These are phyloP conservation scores for Epistrophella euchroma DNA, from an alignment of 2,888 invertebrate genomes.

Conservation along the genomic window DNA sequence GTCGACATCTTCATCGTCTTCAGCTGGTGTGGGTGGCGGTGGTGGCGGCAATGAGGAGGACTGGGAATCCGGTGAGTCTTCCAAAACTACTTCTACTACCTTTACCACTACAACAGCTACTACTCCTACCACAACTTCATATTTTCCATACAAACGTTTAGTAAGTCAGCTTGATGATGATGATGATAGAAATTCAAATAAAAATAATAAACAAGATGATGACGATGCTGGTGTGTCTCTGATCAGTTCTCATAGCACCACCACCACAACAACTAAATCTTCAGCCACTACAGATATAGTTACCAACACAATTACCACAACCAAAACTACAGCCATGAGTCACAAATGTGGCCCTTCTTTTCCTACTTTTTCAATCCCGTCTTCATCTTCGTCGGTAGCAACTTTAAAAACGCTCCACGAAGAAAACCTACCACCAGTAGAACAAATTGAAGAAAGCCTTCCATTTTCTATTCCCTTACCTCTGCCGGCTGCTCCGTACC, in stretches of 20 bases:
- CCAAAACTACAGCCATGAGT: conserved; percentile 55
- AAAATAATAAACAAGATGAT: conserved; percentile 50
- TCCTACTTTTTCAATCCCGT: not conserved
- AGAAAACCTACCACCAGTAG: not conserved
- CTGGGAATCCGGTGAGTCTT: conserved; percentile 84
- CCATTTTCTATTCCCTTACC: conserved; percentile 31
- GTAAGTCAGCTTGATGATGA: conserved; percentile 76
- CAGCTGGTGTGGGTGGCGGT: conserved; percentile 69
- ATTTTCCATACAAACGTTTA: conserved; percentile 72
- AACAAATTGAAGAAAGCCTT: conserved; percentile 8
- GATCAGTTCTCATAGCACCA: conserved; percentile 29
- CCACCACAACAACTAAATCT: conserved; percentile 33
- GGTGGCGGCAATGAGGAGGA: conserved; percentile 80
- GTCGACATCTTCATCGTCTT: conserved; percentile 80
- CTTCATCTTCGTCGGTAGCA: not conserved
- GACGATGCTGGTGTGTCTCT: conserved; percentile 44
- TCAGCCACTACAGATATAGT: conserved; percentile 47
- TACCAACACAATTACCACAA: conserved; percentile 59
- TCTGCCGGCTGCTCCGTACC: conserved; percentile 1
- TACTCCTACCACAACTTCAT: conserved; percentile 77
- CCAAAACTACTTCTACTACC: conserved; percentile 77
- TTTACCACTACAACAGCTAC: conserved; percentile 77
- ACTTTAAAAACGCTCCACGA: conserved; percentile 8
- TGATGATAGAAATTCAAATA: conserved; percentile 66
- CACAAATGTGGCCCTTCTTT: not conserved